phyloP scores from a whole-genome alignment of 2,888 invertebrate genomes.

The Platycheirus rosarum region DNA sequence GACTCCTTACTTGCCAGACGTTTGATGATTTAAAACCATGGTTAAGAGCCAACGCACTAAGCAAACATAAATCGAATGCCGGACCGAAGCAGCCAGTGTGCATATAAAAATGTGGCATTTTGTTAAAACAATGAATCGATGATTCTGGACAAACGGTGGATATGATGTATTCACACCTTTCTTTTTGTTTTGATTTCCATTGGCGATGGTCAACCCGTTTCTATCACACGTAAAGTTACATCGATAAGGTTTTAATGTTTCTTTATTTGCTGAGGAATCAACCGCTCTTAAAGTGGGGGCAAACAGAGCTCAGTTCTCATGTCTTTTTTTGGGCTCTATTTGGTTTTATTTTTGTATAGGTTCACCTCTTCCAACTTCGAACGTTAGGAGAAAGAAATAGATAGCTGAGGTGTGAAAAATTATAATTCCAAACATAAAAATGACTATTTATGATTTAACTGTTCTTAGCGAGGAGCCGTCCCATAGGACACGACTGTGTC shows the following conservation, averaged over 20 bases:
- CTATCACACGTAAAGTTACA: slow-evolving; percentile 56
- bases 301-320: slow-evolving; percentile 54
- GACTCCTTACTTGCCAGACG: too few species aligned
- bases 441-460: too few species aligned
- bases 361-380: too few species aligned
- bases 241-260: slow-evolving; percentile 66
- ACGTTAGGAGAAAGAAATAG: not conserved
- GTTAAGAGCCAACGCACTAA: slow-evolving; percentile 36
- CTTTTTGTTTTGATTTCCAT: slow-evolving; percentile 61
- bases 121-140: slow-evolving; percentile 57
- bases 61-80: slow-evolving; percentile 56
- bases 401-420: too few species aligned
- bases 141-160: slow-evolving; percentile 20
- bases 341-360: too few species aligned
- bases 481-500: too few species aligned
- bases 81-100: not conserved
- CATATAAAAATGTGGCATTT: slow-evolving; percentile 4
- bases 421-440: too few species aligned
- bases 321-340: slow-evolving; percentile 44
- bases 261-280: slow-evolving; percentile 65
- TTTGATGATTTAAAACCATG: slow-evolving; percentile 48
- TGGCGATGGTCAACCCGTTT: slow-evolving; percentile 40
- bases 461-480: too few species aligned
- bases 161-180: slow-evolving; percentile 52
- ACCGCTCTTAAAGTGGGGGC: slow-evolving; percentile 68